Evolutionary conservation across 1,140 invertebrate species (phyloP), one percentile per base, ranked within the genome.

Genomic region (Protaetia brevitarsis): DNA sequence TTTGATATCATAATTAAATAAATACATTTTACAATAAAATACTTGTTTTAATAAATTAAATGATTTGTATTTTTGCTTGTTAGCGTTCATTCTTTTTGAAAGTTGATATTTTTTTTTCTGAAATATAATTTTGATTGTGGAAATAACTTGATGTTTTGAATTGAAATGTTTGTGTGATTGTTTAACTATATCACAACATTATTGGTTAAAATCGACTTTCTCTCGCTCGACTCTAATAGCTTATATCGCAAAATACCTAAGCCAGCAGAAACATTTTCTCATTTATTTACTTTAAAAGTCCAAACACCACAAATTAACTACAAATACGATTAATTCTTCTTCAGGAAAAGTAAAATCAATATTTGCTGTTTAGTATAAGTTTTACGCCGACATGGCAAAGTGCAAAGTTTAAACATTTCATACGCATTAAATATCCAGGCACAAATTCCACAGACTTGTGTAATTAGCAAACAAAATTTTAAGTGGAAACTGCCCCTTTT

Each of bases 381-480:
- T 45, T 45, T 45, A 21, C 41, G 41, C 41, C 41, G 41, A 45
- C 13, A 45, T 45, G 41, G 41, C 41, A 45, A 45, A 45, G 41
- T 45, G 41, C 23, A 45, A 45, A 45, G 41, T 19, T 45, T 21
- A 45, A 45, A 45, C 41, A 45, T 19, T 45, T 5, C 41, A 45
- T 45, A 45, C 41, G 41, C 41, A 45, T 45, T 45, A 45, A 45
- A 45, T 21, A 45, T 45, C 23, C 41, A 23, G 23, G 41, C 41
- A 45, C 41, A 45, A 45, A 45, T 45, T 45, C 23, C 7, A 45
- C 41, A 13, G 41, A 45, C 41, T 45, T 45, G 41, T 45, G 41
- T 45, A 45, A 45, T 45, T 45, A 45, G 41, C 41, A 45, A 45
- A 45, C 41, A 45, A 45, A 45, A 45, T 45, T 45, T 45, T 45